phyloP scores from a whole-genome alignment of 2,113 vertebrate species.

The Phoxinus phoxinus region DNA sequence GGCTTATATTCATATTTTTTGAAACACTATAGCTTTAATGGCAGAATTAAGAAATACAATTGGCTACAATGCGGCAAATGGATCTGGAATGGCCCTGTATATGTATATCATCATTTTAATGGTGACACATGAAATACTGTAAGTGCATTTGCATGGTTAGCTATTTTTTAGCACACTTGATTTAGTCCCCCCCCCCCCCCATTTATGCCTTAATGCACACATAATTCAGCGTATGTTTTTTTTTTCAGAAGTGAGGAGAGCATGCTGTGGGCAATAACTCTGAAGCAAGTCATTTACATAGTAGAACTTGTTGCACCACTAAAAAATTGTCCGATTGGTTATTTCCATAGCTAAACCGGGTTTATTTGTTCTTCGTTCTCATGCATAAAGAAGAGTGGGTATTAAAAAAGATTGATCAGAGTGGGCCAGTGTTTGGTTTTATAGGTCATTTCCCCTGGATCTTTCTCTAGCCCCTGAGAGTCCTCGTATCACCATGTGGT shows the following conservation, averaged over 20 bases:
- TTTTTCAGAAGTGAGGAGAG: background rate
- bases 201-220: background rate
- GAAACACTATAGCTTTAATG: background rate
- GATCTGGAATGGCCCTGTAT: background rate
- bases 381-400: constrained; percentile 33
- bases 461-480: constrained; percentile 59
- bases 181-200: background rate
- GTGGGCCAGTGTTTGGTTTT: constrained; percentile 59
- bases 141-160: constrained; percentile 12
- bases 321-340: constrained; percentile 52
- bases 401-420: constrained; percentile 74
- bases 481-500: constrained; percentile 64
- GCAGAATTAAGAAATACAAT: background rate
- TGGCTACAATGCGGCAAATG: background rate
- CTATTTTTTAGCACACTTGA: background rate
- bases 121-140: constrained; percentile 2
- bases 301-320: constrained; percentile 19
- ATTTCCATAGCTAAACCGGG: constrained; percentile 45
- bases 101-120: background rate
- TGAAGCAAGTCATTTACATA: background rate
- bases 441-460: constrained; percentile 73
- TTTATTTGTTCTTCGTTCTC: constrained; percentile 52
- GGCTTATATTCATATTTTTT: constrained; percentile 21
- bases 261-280: constrained; percentile 10
- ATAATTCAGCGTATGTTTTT: background rate